These are phyloP conservation scores for Champsocephalus gunnari DNA, from an alignment of 2,797 vertebrate genomes.

Conservation along the genomic window DNA sequence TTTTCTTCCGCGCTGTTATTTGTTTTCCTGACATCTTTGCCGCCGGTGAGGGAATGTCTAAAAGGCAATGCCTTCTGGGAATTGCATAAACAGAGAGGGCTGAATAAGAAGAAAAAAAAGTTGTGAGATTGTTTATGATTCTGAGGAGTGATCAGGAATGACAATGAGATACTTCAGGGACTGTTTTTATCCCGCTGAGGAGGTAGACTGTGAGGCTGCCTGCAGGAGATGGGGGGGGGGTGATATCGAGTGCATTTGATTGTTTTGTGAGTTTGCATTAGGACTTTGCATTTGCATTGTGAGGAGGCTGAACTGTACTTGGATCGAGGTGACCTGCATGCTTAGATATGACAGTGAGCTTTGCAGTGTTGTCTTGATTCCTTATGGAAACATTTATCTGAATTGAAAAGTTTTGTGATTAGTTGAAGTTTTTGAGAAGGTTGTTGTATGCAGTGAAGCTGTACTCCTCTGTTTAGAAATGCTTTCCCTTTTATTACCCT, in stretches of 20 bases:
- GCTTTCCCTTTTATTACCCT: background rate
- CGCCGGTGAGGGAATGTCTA: slow-evolving; percentile 75
- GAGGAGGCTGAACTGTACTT: slow-evolving; percentile 9
- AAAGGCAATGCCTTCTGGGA: slow-evolving; percentile 96
- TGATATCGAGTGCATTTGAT: slow-evolving; percentile 14
- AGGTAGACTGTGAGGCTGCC: slow-evolving; percentile 42
- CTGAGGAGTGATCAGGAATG: slow-evolving; percentile 78
- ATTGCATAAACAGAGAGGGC: slow-evolving; percentile 77
- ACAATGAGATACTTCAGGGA: slow-evolving; percentile 80
- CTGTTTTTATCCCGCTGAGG: slow-evolving; percentile 31
- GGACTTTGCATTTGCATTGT: slow-evolving; percentile 48
- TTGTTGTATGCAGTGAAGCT: background rate
- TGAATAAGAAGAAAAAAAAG: slow-evolving; percentile 78
- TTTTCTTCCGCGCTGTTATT: slow-evolving; percentile 88
- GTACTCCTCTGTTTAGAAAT: background rate
- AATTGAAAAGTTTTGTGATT: slow-evolving; percentile 36
- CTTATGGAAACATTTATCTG: background rate
- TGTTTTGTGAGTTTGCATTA: slow-evolving; percentile 47
- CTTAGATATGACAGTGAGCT: slow-evolving; percentile 11
- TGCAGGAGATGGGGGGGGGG: slow-evolving; percentile 45
- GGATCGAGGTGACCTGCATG: slow-evolving; percentile 27
- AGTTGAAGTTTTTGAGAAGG: slow-evolving; percentile 46
- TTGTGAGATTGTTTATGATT: slow-evolving; percentile 83
- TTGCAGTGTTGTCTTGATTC: background rate
- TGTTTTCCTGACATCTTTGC: slow-evolving; percentile 83